Evolutionary conservation across 2,797 vertebrate genomes (phyloP).

Genomic region (Neostethus bicornis): DNA sequence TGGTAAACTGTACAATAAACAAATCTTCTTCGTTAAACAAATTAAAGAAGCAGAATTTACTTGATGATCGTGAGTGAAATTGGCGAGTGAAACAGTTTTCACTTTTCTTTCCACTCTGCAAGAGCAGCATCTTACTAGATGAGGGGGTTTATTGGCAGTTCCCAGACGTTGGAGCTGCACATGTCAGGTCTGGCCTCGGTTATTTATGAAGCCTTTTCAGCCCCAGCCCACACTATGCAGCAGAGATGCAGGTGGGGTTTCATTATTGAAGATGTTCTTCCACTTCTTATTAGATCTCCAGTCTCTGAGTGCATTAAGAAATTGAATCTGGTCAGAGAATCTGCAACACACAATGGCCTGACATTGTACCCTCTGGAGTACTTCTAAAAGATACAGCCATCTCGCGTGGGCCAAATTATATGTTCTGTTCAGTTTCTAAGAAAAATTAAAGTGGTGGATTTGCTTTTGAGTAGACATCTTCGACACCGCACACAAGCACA

Average conservation of each 20-base stretch:
- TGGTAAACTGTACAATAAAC: too few relatives aligned
- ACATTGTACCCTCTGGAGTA: conserved; percentile 41
- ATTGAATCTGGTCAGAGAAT: conserved; percentile 71
- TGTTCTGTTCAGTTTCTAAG: conserved; percentile 31
- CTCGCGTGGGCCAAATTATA: conserved; percentile 37
- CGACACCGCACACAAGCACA: conserved; percentile 24
- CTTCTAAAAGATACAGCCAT: conserved; percentile 29
- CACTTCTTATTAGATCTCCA: conserved; percentile 79
- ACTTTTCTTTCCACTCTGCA: conserved; percentile 28
- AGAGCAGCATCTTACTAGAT: conserved; percentile 64
- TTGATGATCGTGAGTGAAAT: conserved; percentile 55
- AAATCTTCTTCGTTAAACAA: conserved; percentile 44
- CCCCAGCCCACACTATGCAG: conserved; percentile 65
- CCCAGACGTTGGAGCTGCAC: conserved; percentile 66
- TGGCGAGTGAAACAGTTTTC: conserved; percentile 31
- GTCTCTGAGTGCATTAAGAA: conserved; percentile 81
- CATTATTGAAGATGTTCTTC: conserved; percentile 79
- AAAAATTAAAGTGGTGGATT: conserved; percentile 38
- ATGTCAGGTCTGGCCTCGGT: conserved; percentile 72
- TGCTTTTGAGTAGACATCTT: conserved; percentile 22
- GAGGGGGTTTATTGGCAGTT: conserved; percentile 73
- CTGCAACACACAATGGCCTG: conserved; percentile 55
- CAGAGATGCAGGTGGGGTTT: conserved; percentile 76
- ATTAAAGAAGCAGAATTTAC: conserved; percentile 43
- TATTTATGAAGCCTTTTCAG: conserved; percentile 76